A percentile compares a stretch with the other conserved stretches of the same genome.
phyloP scores from a whole-genome alignment of 1,140 invertebrate species.

The Dendroctonus valens region DNA sequence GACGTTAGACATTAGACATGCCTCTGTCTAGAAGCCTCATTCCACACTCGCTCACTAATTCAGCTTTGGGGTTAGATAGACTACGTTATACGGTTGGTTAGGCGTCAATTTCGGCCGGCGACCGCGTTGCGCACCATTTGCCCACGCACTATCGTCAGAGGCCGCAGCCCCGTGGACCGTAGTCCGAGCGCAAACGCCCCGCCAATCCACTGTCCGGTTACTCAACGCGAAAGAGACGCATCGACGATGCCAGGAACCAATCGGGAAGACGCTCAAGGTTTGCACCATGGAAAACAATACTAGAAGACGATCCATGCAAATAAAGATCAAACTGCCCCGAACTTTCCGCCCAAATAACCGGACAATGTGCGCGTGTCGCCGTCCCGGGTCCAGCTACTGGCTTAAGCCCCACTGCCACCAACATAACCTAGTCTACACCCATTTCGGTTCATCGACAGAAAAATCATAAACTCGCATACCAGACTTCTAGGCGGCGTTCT shows the following conservation, averaged over 20 bases:
- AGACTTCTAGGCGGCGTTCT: conserved; percentile 35
- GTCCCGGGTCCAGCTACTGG: conserved; percentile 38
- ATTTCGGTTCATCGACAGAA: conserved; percentile 11
- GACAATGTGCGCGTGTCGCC: conserved; percentile 22
- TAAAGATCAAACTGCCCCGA: too few relatives aligned
- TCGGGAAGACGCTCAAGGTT: too few relatives aligned
- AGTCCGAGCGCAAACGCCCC: too few relatives aligned
- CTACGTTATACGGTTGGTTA: conserved; percentile 49
- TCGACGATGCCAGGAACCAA: too few relatives aligned
- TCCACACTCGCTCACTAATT: conserved; percentile 45
- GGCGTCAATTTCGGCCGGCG: conserved; percentile 38
- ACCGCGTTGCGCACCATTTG: conserved; percentile 23
- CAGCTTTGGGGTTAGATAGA: conserved; percentile 37
- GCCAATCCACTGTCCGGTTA: too few relatives aligned
- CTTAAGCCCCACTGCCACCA: conserved; percentile 23
- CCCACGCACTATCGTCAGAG: conserved; percentile 15
- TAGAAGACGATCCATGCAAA: too few relatives aligned
- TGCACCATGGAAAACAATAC: too few relatives aligned
- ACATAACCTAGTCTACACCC: conserved; percentile 31
- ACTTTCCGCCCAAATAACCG: too few relatives aligned
- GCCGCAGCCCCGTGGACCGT: too few relatives aligned
- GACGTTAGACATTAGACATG: conserved; percentile 48
- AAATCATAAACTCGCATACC: conserved; percentile 16
- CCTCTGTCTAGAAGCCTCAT: conserved; percentile 50
- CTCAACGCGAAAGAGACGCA: too few relatives aligned